Evolutionary conservation across 1,140 invertebrate species (phyloP), one percentile per base, ranked within the genome.

Genomic region (Solenopsis fugax): DNA sequence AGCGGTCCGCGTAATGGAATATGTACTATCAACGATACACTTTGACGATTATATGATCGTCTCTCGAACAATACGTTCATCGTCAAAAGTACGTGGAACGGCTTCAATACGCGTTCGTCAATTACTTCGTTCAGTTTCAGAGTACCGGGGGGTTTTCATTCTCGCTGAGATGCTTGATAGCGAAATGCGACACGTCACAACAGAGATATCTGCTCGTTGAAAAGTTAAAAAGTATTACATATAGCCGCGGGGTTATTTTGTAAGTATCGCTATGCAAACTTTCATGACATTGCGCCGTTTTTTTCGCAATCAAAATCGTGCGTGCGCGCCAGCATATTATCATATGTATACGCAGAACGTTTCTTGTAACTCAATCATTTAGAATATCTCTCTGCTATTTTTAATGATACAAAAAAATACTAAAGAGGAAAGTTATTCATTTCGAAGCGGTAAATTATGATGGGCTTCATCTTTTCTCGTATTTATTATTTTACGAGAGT

Each of bases 1-100:
- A 60, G n/a, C 34, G 77, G 62, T 69, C 48, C 21, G 21, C 48
- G 78, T 81, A 81, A 81, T 81, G 16, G 50, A 41, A 72, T 45
- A 56, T 54, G n/a, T 50, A 21, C 71, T 56, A 72, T 58, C 50
- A 45, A 45, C 48, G 41, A 29, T 80, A 54, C 16, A 54, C 29
- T 69, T 54, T 18, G 34, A 80, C 29, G 77, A 80, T 80, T 69
- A 41, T 56, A 24, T 67, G 54, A 78, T 64, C 41, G 45, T 54
- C 45, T 64, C 18, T 50, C 10, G 21, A 41, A 78, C 58, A 48
- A 64, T 21, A 64, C 58, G n/a, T 29, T 21, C 1, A 41, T 21
- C 16, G 13, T 65, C 24, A 18, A 18, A 21, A 24, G 16, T 64
- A 34, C 58, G 41, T 18, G 16, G 18, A 48, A 64, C 7, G 34